Base-by-base conservation (phyloP, 2,113 vertebrate genomes). In the Isurus oxyrinchus region DNA sequence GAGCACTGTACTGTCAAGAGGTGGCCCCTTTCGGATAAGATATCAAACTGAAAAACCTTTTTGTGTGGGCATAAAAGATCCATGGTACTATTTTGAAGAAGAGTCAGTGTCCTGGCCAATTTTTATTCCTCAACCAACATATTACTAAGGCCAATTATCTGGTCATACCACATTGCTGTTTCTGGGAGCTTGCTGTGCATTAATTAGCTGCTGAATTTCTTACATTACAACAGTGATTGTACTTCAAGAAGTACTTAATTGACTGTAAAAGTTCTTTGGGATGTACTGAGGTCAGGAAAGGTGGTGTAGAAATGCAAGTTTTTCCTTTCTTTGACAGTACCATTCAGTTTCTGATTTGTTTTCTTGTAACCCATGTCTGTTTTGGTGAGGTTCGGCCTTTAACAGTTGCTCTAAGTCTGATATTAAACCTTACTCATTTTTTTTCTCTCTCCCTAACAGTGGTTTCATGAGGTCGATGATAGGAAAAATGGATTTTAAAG, bases 401-500 rank as follows among this genome's bases (percentile, higher is more conserved):
- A 84, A n/a, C 0, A 57, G 87, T 35, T 96, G 19, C 44, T 44
- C 55, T 10, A 66, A 8, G 96, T 76, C 95, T 96, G 11, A 96
- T 1, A 57, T 95, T 95, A 53, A 69, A 95, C 5, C 25, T 13
- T 49, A 3, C 44, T 63, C 67, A 23, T n/a, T 91, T 90, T 55
- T 27, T 97, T 23, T 97, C n/a, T n/a, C n/a, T 97, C n/a, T 96
- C 96, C 57, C 49, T 84, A 96, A 2, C 96, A 98, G 97, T 69
- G 97, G 97, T 87, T 98, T 98, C 31, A 98, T 98, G 97, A 97
- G 97, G 63, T 97, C 97, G 0, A 96, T 98, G 0, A 97, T 98
- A 97, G 97, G 96, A 91, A 96, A 79, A 94, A 96, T 98, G 97
- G 97, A 97, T 88, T 98, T 98, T 96, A 97, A 97, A 86, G 97